phyloP scores from a whole-genome alignment of 2,888 invertebrate genomes.

The Monochamus alternatus region DNA sequence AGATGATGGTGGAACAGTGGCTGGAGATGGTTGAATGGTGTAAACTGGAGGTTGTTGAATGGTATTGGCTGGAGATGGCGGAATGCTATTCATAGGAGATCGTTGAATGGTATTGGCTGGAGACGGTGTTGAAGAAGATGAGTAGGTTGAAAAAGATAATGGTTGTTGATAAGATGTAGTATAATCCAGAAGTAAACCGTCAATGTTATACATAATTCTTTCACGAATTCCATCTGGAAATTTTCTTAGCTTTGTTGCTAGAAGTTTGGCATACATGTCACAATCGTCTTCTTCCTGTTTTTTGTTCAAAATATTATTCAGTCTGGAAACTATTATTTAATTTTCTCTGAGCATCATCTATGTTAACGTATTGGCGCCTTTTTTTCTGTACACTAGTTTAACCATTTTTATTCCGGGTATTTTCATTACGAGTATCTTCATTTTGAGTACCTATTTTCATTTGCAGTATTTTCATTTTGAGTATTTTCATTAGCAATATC shows the following conservation, averaged over 20 bases:
- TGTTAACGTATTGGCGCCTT: background rate
- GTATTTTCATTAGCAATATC: background rate
- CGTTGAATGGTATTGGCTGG: constrained; percentile 28
- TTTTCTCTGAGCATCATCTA: constrained; percentile 14
- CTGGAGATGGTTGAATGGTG: constrained; percentile 14
- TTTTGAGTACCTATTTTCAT: background rate
- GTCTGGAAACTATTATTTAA: constrained; percentile 24
- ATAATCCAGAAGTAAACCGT: constrained; percentile 32
- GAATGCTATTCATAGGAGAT: constrained; percentile 25
- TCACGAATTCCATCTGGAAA: constrained; percentile 21
- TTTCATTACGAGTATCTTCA: too few relatives aligned
- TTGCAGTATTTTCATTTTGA: background rate
- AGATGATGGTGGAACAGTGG: too few relatives aligned
- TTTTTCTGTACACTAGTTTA: background rate
- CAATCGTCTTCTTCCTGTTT: constrained; percentile 29
- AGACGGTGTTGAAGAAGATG: constrained; percentile 23
- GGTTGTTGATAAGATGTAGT: too few relatives aligned
- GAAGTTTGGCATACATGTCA: constrained; percentile 29
- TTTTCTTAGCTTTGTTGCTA: constrained; percentile 27
- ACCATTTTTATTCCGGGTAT: constrained; percentile 2
- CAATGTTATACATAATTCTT: constrained; percentile 36
- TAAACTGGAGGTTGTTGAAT: constrained; percentile 24
- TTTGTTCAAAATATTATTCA: constrained; percentile 5
- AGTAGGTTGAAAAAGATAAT: constrained; percentile 2
- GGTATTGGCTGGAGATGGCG: constrained; percentile 27